Evolutionary conservation across 2,797 vertebrate genomes (phyloP), one percentile per base, ranked within the genome.

Genomic region (Staurois parvus): DNA sequence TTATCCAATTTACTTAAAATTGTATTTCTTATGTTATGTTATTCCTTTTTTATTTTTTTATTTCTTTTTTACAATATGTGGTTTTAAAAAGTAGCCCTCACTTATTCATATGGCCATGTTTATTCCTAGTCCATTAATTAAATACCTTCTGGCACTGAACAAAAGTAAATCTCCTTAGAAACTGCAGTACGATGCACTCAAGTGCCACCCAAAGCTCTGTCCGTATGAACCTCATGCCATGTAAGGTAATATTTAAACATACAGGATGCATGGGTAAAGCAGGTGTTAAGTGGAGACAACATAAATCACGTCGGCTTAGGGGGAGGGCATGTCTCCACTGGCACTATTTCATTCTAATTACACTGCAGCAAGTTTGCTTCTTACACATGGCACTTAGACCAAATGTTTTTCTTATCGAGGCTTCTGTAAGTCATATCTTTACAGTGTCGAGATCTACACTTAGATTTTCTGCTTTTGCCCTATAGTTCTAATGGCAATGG

Each of bases 211-310:
- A 74, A 67, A 62, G 81, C 84, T 87, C 73, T 17, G 72, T 75
- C 79, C 69, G 40, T 4, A 1, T 2, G 56, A 79, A 7, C 24
- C 26, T 4, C 1, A 8, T 67, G 77, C 17, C 29, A 86, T 75
- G 40, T 85, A 87, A 90, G 76, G 84, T 68, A 87, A 28, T 32
- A 89, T 88, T 84, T 84, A 13, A 83, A 86, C 89, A 90, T 10
- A 13, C 10, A 70, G 72, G 79, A 87, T 70, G 52, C 56, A 74
- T 45, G 62, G 69, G 19, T 24, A 76, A 89, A 90, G 72, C 26
- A 32, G 26, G 12, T 69, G 19, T 86, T 88, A 72, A 86, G 68
- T 87, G 69, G 73, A 26, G 11, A 21, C 85, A 19, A 73, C 72
- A 83, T 79, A 83, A 82, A 87, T 87, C 59, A 32, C 2, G 28